Conservation (phyloP, 2,888 invertebrate genomes). For the Germaria angustata region DNA sequence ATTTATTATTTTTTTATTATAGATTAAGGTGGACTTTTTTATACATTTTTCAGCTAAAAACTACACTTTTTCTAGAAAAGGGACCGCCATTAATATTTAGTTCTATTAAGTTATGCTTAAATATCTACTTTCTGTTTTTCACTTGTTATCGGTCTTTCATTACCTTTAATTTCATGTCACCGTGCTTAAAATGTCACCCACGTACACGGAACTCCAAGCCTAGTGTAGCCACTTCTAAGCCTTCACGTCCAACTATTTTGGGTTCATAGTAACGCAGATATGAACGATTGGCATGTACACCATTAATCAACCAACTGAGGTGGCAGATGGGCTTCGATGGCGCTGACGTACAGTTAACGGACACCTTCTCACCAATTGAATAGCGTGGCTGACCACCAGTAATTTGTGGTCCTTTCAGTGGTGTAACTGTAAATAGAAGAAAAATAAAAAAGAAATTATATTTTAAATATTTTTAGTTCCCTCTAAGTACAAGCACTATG, state of each 20-base stretch:
- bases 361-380: conserved; percentile 89
- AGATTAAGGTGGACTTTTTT: too few species aligned
- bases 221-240: conserved; percentile 87
- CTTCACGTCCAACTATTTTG: conserved; percentile 82
- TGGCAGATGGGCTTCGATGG: conserved; percentile 90
- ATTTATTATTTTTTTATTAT: too few species aligned
- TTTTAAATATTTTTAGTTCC: background rate
- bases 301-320: conserved; percentile 93
- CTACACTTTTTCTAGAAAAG: too few species aligned
- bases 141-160: too few species aligned
- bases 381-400: conserved; percentile 89
- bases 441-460: background rate
- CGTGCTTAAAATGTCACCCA: conserved; percentile 89
- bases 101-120: too few species aligned
- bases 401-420: conserved; percentile 90
- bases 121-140: too few species aligned
- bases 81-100: too few species aligned
- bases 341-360: conserved; percentile 91
- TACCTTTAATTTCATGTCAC: conserved; percentile 92
- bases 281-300: conserved; percentile 84
- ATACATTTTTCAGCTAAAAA: too few species aligned
- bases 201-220: conserved; percentile 90
- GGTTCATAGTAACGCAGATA: conserved; percentile 82
- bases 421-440: conserved; percentile 83
- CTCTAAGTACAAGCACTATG: too few species aligned